A percentile compares a stretch with the other conserved stretches of the same genome.
phyloP scores from a whole-genome alignment of 2,797 vertebrate genomes.

The Gadopsis marmoratus region DNA sequence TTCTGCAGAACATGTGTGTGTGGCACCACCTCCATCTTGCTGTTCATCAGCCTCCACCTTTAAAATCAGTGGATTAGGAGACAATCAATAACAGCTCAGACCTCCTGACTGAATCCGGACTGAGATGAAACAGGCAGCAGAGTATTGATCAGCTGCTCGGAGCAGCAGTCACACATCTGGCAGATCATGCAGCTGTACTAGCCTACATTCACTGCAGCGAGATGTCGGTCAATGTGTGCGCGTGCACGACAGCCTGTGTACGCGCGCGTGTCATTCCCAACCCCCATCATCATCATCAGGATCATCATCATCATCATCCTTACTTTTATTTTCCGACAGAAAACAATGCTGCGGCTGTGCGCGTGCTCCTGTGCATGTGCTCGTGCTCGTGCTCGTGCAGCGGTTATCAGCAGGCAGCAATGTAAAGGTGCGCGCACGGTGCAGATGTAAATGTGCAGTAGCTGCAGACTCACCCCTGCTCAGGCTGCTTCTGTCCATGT shows the following conservation, averaged over 20 bases:
- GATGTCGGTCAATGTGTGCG: conserved; percentile 80
- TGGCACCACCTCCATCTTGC: conserved; percentile 18
- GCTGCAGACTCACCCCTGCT: conserved; percentile 81
- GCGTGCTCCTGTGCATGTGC: not conserved
- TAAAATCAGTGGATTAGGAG: conserved; percentile 24
- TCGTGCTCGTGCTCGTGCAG: not conserved
- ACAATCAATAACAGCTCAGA: conserved; percentile 15
- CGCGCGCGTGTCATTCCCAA: conserved; percentile 37
- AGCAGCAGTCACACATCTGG: conserved; percentile 58
- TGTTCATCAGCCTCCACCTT: not conserved
- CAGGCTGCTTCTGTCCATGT: conserved; percentile 89
- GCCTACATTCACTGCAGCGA: conserved; percentile 78
- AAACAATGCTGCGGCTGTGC: conserved; percentile 25
- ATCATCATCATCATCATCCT: too few species aligned
- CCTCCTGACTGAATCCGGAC: not conserved
- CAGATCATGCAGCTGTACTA: conserved; percentile 59
- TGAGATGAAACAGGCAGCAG: not conserved
- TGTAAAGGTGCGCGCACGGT: conserved; percentile 10
- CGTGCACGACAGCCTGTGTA: conserved; percentile 35
- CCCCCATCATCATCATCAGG: conserved; percentile 7
- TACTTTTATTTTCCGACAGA: not conserved
- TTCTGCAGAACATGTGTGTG: not conserved
- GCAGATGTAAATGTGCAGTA: conserved; percentile 31
- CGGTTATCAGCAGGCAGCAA: conserved; percentile 1
- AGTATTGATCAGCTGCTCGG: conserved; percentile 2